These are phyloP conservation scores for Caenorhabditis wallacei DNA, from an alignment of 2,888 invertebrate genomes.

Conservation along the genomic window DNA sequence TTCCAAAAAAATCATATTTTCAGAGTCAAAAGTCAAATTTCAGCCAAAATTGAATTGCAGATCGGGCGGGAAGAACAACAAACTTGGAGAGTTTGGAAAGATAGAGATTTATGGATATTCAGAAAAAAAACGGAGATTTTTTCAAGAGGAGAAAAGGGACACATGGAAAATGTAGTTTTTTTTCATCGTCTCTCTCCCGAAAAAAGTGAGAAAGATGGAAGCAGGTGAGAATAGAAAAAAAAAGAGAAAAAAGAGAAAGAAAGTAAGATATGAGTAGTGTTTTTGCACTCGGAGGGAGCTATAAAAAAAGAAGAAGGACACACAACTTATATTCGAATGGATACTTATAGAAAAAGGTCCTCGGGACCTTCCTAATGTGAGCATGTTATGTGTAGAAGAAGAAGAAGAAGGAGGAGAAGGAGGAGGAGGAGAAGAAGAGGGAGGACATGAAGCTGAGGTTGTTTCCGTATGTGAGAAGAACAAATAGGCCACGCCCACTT, in stretches of 20 bases:
- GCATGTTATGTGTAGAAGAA: constrained; percentile 54
- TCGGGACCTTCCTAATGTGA: constrained; percentile 46
- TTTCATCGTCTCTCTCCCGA: constrained; percentile 7
- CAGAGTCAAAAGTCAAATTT: neutral
- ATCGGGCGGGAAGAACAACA: constrained; percentile 18
- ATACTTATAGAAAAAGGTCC: constrained; percentile 57
- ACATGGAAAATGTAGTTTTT: constrained; percentile 18
- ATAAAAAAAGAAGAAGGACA: constrained; percentile 34
- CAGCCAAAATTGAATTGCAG: constrained; percentile 43
- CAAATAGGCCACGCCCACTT: constrained; percentile 42
- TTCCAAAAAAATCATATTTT: neutral
- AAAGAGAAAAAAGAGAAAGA: constrained; percentile 24
- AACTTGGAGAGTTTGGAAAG: constrained; percentile 16
- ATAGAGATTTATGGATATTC: constrained; percentile 35
- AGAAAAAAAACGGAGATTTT: neutral
- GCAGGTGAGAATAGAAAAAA: constrained; percentile 46
- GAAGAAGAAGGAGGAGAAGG: neutral
- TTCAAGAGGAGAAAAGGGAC: neutral
- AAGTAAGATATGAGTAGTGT: constrained; percentile 50
- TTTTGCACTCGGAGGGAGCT: constrained; percentile 3
- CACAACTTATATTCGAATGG: constrained; percentile 51
- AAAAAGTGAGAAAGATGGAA: constrained; percentile 7
- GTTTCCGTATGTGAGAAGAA: constrained; percentile 11
- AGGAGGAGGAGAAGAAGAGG: constrained; percentile 4
- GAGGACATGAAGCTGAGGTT: constrained; percentile 57